Conservation (phyloP, 2,888 invertebrate species). For the Carcina quercana region DNA sequence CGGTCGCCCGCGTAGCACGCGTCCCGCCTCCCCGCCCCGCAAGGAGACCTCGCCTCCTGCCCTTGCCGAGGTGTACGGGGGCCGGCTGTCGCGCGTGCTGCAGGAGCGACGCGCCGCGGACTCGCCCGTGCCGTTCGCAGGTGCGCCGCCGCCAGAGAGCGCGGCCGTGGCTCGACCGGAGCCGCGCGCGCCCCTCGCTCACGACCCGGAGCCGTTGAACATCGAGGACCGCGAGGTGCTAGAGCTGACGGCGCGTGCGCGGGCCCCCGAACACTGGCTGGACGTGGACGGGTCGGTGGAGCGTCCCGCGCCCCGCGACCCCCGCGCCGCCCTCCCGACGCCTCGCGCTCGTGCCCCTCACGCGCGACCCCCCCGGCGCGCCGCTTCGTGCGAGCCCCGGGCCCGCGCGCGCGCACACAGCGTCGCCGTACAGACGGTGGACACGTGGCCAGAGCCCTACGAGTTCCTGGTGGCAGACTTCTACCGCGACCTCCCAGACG, state of each 20-base stretch:
- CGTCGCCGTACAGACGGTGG: slow-evolving; percentile 77
- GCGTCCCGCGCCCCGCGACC: slow-evolving; percentile 11
- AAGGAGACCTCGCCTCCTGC: slow-evolving; percentile 70
- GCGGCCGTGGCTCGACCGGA: slow-evolving; percentile 38
- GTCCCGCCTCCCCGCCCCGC: slow-evolving; percentile 82
- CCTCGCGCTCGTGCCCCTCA: slow-evolving; percentile 14
- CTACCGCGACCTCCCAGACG: slow-evolving; percentile 55
- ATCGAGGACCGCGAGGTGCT: slow-evolving; percentile 42
- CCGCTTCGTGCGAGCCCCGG: slow-evolving; percentile 13
- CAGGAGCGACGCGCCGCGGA: slow-evolving; percentile 61
- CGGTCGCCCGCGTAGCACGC: slow-evolving; percentile 62
- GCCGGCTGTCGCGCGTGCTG: slow-evolving; percentile 62
- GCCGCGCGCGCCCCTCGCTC: slow-evolving; percentile 28
- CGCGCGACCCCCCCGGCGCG: slow-evolving; percentile 14
- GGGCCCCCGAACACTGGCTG: too few species aligned
- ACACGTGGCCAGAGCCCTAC: slow-evolving; percentile 81
- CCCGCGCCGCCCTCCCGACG: slow-evolving; percentile 12
- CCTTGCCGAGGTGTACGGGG: slow-evolving; percentile 33
- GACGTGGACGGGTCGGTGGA: slow-evolving; percentile 19
- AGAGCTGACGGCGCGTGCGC: slow-evolving; percentile 11
- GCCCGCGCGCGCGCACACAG: slow-evolving; percentile 12
- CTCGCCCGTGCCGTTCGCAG: slow-evolving; percentile 60
- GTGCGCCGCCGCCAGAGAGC: slow-evolving; percentile 50
- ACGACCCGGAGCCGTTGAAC: slow-evolving; percentile 38
- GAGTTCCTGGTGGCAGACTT: slow-evolving; percentile 84